Conservation (phyloP, 2,888 invertebrate species). For the Volucella inanis region DNA sequence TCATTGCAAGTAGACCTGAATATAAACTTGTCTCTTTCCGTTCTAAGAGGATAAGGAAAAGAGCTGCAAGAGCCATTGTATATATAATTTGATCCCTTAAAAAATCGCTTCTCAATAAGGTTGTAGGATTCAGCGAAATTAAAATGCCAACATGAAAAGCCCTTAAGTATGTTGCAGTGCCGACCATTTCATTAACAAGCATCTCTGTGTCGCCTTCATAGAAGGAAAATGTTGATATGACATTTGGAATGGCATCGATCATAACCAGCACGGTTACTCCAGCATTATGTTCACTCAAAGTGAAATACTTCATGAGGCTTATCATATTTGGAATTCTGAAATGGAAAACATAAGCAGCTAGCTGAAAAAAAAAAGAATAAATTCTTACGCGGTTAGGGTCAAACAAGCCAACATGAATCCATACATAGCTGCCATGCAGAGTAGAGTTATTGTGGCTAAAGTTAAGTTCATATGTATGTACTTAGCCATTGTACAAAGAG, state of each 20-base stretch:
- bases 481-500: conserved; percentile 32
- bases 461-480: conserved; percentile 22
- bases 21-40: conserved; percentile 31
- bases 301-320: conserved; percentile 16
- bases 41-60: conserved; percentile 2
- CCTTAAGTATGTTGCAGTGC: conserved; percentile 37
- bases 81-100: conserved; percentile 40
- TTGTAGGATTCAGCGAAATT: conserved; percentile 17
- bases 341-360: too few species aligned
- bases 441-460: conserved; percentile 10
- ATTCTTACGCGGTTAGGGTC: conserved; percentile 35
- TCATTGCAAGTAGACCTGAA: conserved; percentile 36
- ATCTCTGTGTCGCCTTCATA: conserved; percentile 52
- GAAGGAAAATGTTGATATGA: conserved; percentile 44
- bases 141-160: conserved; percentile 53
- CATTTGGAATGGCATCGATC: conserved; percentile 40
- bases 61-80: conserved; percentile 19
- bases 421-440: background rate
- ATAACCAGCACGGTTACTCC: conserved; percentile 33
- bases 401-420: conserved; percentile 8
- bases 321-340: conserved; percentile 48
- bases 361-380: too few species aligned
- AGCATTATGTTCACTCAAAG: conserved; percentile 53
- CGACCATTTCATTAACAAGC: conserved; percentile 52
- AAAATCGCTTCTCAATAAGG: conserved; percentile 31